These are phyloP conservation scores for Amphilophus citrinellus DNA, from an alignment of 2,113 vertebrate genomes.

Conservation along the genomic window DNA sequence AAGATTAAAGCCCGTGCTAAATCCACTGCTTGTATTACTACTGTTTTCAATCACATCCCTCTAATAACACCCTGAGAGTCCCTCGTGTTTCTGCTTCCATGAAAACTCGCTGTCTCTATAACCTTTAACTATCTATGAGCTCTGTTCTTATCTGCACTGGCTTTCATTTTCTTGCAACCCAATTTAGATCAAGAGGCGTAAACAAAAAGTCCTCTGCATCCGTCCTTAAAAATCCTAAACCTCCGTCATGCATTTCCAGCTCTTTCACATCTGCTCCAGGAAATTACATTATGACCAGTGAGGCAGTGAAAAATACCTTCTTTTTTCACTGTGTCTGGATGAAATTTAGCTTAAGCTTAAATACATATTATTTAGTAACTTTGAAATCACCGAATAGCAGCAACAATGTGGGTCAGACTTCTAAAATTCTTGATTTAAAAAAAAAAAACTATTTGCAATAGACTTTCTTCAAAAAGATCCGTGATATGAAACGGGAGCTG, in stretches of 20 bases:
- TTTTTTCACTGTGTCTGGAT: background rate
- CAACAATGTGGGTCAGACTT: background rate
- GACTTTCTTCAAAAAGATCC: no score
- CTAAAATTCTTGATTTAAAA: no score
- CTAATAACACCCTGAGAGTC: background rate
- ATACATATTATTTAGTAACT: background rate
- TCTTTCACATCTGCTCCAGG: background rate
- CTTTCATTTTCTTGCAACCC: no score
- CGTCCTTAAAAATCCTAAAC: background rate
- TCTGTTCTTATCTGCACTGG: background rate
- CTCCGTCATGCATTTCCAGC: background rate
- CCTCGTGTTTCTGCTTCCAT: background rate
- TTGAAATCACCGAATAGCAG: background rate
- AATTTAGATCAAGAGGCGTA: no score
- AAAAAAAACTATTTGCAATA: no score
- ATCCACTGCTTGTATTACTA: background rate
- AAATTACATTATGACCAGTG: background rate
- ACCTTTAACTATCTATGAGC: background rate
- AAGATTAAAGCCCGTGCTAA: background rate
- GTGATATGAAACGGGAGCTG: no score
- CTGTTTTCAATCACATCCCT: conserved; percentile 1
- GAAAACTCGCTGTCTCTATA: background rate
- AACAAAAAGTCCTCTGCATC: no score
- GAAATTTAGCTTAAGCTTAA: background rate
- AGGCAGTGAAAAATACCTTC: background rate